Percentiles rank a stretch among this genome's conserved stretches.
Conservation (phyloP, 2,888 invertebrate genomes). For the Eupithecia centaureata region DNA sequence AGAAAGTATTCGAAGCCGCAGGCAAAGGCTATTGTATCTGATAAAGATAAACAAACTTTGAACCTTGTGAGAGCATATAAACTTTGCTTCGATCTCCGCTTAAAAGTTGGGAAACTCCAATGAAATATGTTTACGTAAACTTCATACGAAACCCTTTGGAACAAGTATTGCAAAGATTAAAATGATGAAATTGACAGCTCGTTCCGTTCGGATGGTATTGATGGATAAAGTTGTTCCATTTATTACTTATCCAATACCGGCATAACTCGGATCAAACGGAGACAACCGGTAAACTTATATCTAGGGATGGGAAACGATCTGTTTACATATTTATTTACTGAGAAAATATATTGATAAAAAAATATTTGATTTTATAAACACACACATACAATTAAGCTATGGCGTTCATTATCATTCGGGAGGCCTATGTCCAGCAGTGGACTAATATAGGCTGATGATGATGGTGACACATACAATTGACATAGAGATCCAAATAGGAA, state of each 20-base stretch:
- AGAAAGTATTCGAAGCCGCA: neutral
- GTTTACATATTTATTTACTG: neutral
- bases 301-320: neutral
- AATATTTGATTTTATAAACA: no score
- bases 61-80: neutral
- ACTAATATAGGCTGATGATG: no score
- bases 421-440: no score
- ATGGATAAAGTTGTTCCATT: constrained; percentile 28
- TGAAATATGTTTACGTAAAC: neutral
- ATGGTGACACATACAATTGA: no score
- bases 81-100: neutral
- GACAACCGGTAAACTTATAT: constrained; percentile 11
- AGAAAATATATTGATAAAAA: no score
- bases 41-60: neutral
- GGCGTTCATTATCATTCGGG: no score
- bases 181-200: neutral
- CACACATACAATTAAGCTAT: no score
- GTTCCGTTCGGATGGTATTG: neutral
- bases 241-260: constrained; percentile 27
- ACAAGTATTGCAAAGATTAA: constrained; percentile 1
- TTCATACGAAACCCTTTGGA: neutral
- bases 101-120: neutral
- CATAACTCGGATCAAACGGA: constrained; percentile 19
- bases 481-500: no score
- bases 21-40: neutral